Evolutionary conservation across 2,113 vertebrate genomes (phyloP).

Genomic region (Rhea americana): DNA sequence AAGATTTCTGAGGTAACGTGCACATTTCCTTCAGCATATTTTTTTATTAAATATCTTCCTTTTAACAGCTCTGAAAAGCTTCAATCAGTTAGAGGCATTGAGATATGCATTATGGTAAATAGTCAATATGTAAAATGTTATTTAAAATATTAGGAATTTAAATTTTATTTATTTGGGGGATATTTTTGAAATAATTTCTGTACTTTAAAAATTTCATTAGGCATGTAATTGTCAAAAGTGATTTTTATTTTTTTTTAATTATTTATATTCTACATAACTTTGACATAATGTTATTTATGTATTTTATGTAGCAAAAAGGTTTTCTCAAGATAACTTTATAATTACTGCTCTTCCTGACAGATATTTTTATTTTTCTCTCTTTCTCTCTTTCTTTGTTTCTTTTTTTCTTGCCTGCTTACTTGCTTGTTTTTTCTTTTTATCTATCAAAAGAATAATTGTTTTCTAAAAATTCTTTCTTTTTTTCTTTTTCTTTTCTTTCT

Average conservation of each 20-base stretch:
- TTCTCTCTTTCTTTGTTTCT: not conserved
- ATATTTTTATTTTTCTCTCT: rapidly evolving
- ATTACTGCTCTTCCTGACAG: not conserved
- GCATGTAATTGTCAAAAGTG: not conserved
- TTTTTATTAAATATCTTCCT: not conserved
- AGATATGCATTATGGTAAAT: not conserved
- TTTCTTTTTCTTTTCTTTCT: no score
- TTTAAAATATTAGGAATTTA: not conserved
- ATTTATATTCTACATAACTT: not conserved
- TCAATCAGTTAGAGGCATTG: not conserved
- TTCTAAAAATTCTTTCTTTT: not conserved
- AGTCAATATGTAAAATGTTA: not conserved
- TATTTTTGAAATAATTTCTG: not conserved
- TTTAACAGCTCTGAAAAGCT: not conserved
- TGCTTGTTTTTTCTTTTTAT: not conserved
- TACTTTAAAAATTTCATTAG: not conserved
- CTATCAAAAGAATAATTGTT: not conserved
- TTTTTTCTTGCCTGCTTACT: rapidly evolving
- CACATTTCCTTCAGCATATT: not conserved
- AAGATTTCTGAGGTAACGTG: not conserved
- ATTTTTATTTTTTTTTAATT: not conserved
- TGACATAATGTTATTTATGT: not conserved
- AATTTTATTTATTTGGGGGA: rapidly evolving
- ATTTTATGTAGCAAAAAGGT: not conserved
- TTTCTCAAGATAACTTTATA: not conserved